Conservation (phyloP, 1,140 invertebrate genomes). For the Homalodisca vitripennis region DNA sequence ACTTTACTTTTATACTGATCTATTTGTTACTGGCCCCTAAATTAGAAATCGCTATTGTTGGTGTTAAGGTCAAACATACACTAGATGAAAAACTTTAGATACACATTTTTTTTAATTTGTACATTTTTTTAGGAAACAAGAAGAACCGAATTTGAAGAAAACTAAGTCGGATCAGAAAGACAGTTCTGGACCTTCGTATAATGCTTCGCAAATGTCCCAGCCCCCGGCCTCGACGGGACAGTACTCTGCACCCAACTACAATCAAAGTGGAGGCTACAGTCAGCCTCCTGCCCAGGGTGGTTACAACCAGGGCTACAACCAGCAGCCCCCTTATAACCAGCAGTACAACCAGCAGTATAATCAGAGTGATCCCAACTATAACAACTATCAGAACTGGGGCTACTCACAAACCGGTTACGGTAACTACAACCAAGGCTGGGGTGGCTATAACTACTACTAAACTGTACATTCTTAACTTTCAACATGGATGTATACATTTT, state of each 20-base stretch:
- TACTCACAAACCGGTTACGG: slow-evolving; percentile 61
- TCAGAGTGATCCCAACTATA: slow-evolving; percentile 58
- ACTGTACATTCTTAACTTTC: too few relatives aligned
- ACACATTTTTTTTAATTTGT: too few relatives aligned
- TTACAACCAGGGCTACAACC: slow-evolving; percentile 50
- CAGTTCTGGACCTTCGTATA: not conserved
- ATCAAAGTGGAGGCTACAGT: slow-evolving; percentile 15
- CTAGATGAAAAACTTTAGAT: too few relatives aligned
- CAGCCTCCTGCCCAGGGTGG: slow-evolving; percentile 15
- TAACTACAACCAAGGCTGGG: slow-evolving; percentile 65
- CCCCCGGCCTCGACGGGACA: not conserved
- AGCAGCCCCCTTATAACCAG: slow-evolving; percentile 50
- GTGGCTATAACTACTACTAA: slow-evolving; percentile 55
- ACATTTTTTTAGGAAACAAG: too few relatives aligned
- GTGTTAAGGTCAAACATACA: too few relatives aligned
- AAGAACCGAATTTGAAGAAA: not conserved
- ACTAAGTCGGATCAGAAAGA: not conserved
- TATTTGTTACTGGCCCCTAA: too few relatives aligned
- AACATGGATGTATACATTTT: too few relatives aligned
- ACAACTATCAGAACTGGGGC: slow-evolving; percentile 66
- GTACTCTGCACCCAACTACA: slow-evolving; percentile 6
- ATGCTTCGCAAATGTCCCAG: slow-evolving; percentile 1
- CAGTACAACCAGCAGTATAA: slow-evolving; percentile 57
- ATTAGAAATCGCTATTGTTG: too few relatives aligned
- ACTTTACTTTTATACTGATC: too few relatives aligned